Base-by-base conservation (phyloP, 2,797 vertebrate genomes). In the Otus scops region DNA sequence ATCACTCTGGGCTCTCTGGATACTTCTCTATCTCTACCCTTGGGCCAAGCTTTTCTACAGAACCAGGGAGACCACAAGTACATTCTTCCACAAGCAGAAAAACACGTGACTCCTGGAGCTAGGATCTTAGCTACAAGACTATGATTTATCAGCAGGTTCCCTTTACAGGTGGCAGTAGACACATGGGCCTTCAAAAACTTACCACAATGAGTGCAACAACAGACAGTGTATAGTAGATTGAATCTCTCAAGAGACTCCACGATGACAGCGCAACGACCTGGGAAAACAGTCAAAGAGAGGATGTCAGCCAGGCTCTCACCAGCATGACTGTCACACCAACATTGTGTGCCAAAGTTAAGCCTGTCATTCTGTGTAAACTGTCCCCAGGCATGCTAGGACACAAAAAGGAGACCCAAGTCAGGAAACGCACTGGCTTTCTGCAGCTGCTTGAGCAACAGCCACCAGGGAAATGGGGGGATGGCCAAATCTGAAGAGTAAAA, bases 191-290 rank as follows among this genome's bases (percentile, higher is more conserved):
- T 82, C 32, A 85, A 57, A 75, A 71, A 97, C 98, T 98, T 97
- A 99, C 99, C 99, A 99, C 98, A 7, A 99, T 99, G 54, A 99
- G 99, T 11, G 99, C 99, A 30, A 99, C 94, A 93, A 99, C 99
- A 9, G 99, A 99, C 78, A 99, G 90, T 0, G 99, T 99, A 97
- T 99, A 99, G 97, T 99, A 99, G 56, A 94, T 64, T 0, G 99
- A 99, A 97, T 99, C 99, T 95, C 99, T 98, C 97, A 99, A 95
- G 91, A 99, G 98, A 84, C 99, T 98, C 99, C 99, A 99, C 3
- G 98, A 98, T 1, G 99, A 98, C 59, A 99, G 98, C 17, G 95
- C 98, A 70, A 99, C 99, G 0, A 98, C 98, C 99, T 99, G 95
- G 7, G 48, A 73, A 89, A 74, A 89, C 3, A 89, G 50, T 95